Evolutionary conservation across 2,113 vertebrate genomes (phyloP), one percentile per base, ranked within the genome.

Genomic region (Andinoacara biseriatus): DNA sequence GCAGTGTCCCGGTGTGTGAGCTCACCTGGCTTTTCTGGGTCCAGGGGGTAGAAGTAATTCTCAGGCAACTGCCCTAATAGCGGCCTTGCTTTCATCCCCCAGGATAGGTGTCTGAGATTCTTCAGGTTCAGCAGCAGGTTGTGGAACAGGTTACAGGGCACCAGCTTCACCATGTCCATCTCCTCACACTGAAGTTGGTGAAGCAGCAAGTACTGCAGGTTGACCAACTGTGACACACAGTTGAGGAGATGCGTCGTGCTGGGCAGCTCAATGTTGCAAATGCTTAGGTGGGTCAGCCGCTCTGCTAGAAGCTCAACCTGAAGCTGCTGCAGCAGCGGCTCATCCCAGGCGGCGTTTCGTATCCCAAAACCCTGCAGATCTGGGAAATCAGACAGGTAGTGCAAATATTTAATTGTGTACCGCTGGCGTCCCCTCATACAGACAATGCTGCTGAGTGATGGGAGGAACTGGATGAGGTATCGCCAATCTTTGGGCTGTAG

Each of bases 401-500:
- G 79, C 80, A 92, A 57, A 75, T 93, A 91, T 0, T 88, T 91
- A 69, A 81, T 69, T 38, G 86, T 86, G 76, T 93, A 93, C 8
- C 78, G 46, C 3, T 90, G 78, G 1, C 89, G 91, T 0, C 92
- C 92, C 62, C 89, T 87, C 59, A 87, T 83, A 43, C 92, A 91
- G 2, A 88, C 90, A 5, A 93, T 61, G 56, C 91, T 86, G 14
- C 84, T 92, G 54, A 93, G 87, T 1, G 81, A 40, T 5, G 92
- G 92, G 2, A 91, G 87, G 60, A 90, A 93, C 46, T 62, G 89
- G 5, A 92, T 78, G 10, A 93, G 89, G 74, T 90, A 76, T 11
- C 89, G 84, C 91, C 92, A 93, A 52, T 93, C 92, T 61, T 91
- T 93, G 7, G 90, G 87, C 62, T 90, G 84, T 43, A 93, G 60